Evolutionary conservation across 2,888 invertebrate genomes (phyloP).

Genomic region (Chaetoderma sp.): DNA sequence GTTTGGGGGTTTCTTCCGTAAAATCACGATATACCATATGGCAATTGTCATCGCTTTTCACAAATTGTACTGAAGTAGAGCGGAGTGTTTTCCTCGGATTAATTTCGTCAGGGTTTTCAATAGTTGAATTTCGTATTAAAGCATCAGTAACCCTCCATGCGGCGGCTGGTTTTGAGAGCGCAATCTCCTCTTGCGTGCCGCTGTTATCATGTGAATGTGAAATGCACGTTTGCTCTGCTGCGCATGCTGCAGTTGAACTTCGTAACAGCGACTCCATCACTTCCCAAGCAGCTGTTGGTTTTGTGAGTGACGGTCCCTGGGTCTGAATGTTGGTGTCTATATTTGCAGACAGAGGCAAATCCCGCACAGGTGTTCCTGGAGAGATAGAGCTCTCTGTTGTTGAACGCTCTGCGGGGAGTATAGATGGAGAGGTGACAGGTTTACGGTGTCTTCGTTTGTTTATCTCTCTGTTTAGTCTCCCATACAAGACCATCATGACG

Average conservation of each 20-base stretch:
- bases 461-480: slow-evolving; percentile 53
- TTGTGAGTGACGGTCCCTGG: neutral
- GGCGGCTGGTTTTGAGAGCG: neutral
- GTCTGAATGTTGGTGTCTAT: neutral
- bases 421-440: neutral
- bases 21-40: too few relatives aligned
- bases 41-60: too few relatives aligned
- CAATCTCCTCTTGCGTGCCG: too few relatives aligned
- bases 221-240: too few relatives aligned
- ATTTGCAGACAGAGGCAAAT: too few relatives aligned
- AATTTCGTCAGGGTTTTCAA: neutral
- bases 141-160: neutral
- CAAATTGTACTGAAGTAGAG: too few relatives aligned
- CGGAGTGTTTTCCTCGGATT: too few relatives aligned
- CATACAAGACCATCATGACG: slow-evolving; percentile 54
- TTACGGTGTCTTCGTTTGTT: slow-evolving; percentile 38
- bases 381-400: neutral
- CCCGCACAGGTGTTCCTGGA: neutral
- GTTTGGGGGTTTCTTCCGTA: too few relatives aligned
- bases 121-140: neutral
- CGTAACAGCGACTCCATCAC: neutral
- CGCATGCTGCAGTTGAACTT: neutral
- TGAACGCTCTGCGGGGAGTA: neutral
- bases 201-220: too few relatives aligned
- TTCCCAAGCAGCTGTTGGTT: neutral